Evolutionary conservation across 1,140 invertebrate genomes (phyloP), one percentile per base, ranked within the genome.

Genomic region (Augochlora pura): DNA sequence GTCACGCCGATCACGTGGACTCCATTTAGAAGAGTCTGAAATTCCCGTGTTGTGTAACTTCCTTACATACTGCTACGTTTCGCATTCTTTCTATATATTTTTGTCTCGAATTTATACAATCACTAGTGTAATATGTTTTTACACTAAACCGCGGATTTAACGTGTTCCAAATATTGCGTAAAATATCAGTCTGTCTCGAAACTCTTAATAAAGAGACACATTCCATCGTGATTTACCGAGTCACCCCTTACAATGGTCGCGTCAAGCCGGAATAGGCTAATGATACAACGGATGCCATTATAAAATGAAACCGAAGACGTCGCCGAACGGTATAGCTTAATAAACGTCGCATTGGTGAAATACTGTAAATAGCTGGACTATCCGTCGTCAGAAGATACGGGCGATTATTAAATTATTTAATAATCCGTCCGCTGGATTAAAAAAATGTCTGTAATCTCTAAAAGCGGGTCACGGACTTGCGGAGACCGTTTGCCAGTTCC

Each of bases 381-480:
- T 46, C 12, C 12, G 16, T 16, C 16, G 49, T 3, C 18, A 2
- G 1, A 6, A 54, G n/a, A 21, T 6, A 7, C 32, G 27, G 9
- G 21, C 16, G 27, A 62, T 0, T 25, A 54, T 62, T 62, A 27
- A 42, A 71, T 60, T 32, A 32, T 32, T 32, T 32, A 32, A 32
- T 32, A 32, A 1, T 32, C 32, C 27, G 60, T 71, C 46, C 14
- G 10, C 12, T 21, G 2, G 42, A 64, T 64, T 64, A 68, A 62
- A 32, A 70, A 69, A 62, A 77, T 12, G 39, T 62, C 23, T 42
- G 49, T 67, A 59, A 57, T 59, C 25, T 60, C n/a, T 12, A 21
- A 77, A 79, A 79, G 38, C 62, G 66, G 77, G 77, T 79, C 77
- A 79, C 25, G 77, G 77, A 79, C 77, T 79, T 77, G 27, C 16